A percentile compares a stretch with the other conserved stretches of the same genome.
Conservation (phyloP, 1,140 invertebrate genomes). For the Drosophila seguyi region DNA sequence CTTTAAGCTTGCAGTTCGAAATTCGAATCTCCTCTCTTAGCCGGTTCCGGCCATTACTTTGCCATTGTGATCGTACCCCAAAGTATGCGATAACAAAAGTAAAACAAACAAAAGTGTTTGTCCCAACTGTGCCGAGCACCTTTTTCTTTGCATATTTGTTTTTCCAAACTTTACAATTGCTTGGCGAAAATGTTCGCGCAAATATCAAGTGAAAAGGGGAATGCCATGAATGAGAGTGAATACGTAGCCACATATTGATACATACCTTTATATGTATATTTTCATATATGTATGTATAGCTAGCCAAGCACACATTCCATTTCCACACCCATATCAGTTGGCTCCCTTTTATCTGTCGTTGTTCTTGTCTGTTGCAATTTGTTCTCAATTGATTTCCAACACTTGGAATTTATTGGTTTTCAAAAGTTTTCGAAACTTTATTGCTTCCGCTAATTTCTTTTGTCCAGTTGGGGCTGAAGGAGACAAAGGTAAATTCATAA, state of each 20-base stretch:
- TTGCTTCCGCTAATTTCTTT: constrained; percentile 81
- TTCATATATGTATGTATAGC: constrained; percentile 11
- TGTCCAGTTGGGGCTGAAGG: constrained; percentile 58
- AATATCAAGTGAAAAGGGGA: constrained; percentile 38
- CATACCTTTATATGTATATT: too few relatives aligned
- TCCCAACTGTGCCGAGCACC: constrained; percentile 55
- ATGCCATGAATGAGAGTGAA: constrained; percentile 14
- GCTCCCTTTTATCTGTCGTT: constrained; percentile 31
- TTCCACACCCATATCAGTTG: constrained; percentile 32
- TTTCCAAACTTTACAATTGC: constrained; percentile 75
- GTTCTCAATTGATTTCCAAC: constrained; percentile 80
- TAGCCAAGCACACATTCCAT: constrained; percentile 28
- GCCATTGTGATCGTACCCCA: constrained; percentile 46
- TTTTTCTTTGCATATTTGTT: constrained; percentile 82
- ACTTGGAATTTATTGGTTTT: constrained; percentile 82
- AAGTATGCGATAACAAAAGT: constrained; percentile 72
- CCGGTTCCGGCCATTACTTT: constrained; percentile 46
- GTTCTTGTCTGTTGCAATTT: constrained; percentile 75
- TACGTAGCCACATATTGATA: constrained; percentile 13
- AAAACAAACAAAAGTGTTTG: constrained; percentile 77
- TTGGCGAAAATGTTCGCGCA: constrained; percentile 57
- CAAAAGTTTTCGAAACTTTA: constrained; percentile 78
- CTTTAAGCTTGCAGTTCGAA: neutral
- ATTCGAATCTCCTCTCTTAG: neutral
- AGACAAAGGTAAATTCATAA: constrained; percentile 16